Conservation (phyloP, 2,113 vertebrate genomes). For the Trichomycterus rosablanca region DNA sequence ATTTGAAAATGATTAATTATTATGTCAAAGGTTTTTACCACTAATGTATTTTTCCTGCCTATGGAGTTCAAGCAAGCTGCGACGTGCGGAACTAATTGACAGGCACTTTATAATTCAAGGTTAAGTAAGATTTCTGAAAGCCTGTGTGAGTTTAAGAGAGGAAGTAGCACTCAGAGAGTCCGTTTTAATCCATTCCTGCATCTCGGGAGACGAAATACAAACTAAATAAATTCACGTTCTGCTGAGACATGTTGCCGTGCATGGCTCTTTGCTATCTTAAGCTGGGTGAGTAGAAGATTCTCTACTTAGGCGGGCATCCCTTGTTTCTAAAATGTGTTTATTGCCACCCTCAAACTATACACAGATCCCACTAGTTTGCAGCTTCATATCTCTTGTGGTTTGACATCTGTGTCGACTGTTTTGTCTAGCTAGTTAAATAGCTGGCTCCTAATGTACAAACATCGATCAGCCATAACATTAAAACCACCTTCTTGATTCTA, state of each 20-base stretch:
- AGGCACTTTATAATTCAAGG: slow-evolving; percentile 21
- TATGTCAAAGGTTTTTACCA: slow-evolving; percentile 18
- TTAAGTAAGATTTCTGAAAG: slow-evolving; percentile 21
- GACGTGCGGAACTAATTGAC: slow-evolving; percentile 18
- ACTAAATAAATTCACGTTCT: slow-evolving; percentile 18
- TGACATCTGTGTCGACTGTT: too few relatives aligned
- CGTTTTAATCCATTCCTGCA: background rate
- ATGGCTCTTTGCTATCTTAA: background rate
- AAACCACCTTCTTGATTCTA: too few relatives aligned
- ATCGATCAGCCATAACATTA: too few relatives aligned
- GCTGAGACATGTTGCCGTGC: slow-evolving; percentile 3
- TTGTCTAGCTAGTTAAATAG: too few relatives aligned
- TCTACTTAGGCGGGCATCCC: slow-evolving; percentile 24
- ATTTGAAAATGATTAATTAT: slow-evolving; percentile 33
- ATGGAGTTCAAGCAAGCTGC: background rate
- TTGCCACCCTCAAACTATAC: slow-evolving; percentile 25
- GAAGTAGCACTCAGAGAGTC: background rate
- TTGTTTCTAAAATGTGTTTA: slow-evolving; percentile 47
- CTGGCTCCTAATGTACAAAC: too few relatives aligned
- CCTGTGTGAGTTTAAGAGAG: background rate
- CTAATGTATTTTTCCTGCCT: slow-evolving; percentile 21
- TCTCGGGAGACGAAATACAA: background rate
- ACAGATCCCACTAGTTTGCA: slow-evolving; percentile 59
- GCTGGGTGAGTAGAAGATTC: slow-evolving; percentile 35
- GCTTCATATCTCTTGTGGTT: too few relatives aligned